Percentiles rank a stretch among this genome's conserved stretches.
Conservation (phyloP, 1,140 invertebrate species). For the Cotesia chilonis region DNA sequence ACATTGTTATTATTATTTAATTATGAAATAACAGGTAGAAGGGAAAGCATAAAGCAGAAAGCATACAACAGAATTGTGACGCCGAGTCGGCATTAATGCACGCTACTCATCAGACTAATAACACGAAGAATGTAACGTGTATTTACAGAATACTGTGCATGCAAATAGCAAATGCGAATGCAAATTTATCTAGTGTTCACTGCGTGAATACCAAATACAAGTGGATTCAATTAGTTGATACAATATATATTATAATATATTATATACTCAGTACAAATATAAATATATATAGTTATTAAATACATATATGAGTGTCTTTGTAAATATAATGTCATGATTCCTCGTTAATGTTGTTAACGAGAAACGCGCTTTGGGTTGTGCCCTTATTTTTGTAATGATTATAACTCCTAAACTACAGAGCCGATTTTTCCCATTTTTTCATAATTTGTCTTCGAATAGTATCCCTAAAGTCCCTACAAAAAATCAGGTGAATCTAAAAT, state of each 20-base stretch:
- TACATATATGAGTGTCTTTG: not conserved
- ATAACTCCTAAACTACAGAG: too few species aligned
- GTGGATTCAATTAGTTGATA: constrained; percentile 29
- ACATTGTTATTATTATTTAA: too few species aligned
- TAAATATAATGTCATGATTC: constrained; percentile 8
- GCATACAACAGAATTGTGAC: not conserved
- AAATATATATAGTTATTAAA: not conserved
- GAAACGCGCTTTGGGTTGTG: too few species aligned
- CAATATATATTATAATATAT: constrained; percentile 18
- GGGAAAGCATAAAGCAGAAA: not conserved
- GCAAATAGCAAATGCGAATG: constrained; percentile 36
- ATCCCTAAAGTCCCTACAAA: too few species aligned
- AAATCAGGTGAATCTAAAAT: too few species aligned
- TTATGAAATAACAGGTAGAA: too few species aligned
- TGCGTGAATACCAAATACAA: constrained; percentile 27
- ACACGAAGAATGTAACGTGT: constrained; percentile 32
- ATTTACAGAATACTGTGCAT: constrained; percentile 24
- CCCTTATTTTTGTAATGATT: too few species aligned
- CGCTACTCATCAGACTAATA: constrained; percentile 35
- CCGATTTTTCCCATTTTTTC: too few species aligned
- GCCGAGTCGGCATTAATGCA: not conserved
- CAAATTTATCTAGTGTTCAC: constrained; percentile 32
- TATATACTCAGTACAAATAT: constrained; percentile 25
- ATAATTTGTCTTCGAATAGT: too few species aligned
- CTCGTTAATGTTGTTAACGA: not conserved